A percentile compares a stretch with the other conserved stretches of the same genome.
Evolutionary conservation across 2,113 vertebrate species (phyloP).

Genomic region (Felis catus): F.catus_Fca126_mat1.0 CM031425.1:52776501-52777000

Average conservation of each 20-base stretch:
- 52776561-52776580: neutral
- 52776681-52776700: neutral
- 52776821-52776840: neutral
- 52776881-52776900: neutral
- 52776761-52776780: neutral
- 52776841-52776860: neutral
- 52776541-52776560: neutral
- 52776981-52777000: neutral
- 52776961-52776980: neutral
- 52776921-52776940: neutral
- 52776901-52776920: neutral
- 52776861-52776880: neutral
- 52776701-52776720: neutral
- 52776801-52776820: neutral
- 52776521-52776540: constrained; percentile 10
- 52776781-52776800: neutral
- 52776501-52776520: constrained; percentile 22
- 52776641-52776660: neutral
- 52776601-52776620: neutral
- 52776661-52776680: neutral
- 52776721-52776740: neutral
- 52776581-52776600: neutral
- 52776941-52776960: neutral
- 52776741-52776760: neutral
- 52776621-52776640: neutral